Conservation (phyloP, 2,113 vertebrate genomes). For the Myodes glareolus region DNA sequence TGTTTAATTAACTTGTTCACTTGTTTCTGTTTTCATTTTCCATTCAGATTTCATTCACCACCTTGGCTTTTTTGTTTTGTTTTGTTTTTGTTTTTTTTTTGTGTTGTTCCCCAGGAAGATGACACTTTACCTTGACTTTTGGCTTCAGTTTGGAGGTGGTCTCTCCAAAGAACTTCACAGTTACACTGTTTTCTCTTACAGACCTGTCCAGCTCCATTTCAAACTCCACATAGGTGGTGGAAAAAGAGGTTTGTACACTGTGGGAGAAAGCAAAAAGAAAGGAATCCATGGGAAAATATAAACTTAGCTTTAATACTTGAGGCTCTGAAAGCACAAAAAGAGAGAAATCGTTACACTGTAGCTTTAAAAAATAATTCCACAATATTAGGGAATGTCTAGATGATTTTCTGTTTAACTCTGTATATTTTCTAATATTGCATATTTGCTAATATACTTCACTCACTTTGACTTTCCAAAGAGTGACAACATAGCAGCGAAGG, state of each 20-base stretch:
- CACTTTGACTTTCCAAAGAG: not conserved
- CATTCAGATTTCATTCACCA: not conserved
- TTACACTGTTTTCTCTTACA: not conserved
- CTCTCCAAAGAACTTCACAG: no score
- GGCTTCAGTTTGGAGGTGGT: not conserved
- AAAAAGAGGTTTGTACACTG: not conserved
- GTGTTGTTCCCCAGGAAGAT: not conserved
- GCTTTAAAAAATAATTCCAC: not conserved
- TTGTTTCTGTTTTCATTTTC: not conserved
- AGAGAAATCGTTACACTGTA: not conserved
- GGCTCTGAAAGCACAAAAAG: not conserved
- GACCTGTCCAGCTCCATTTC: not conserved
- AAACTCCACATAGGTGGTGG: not conserved
- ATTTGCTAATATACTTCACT: not conserved
- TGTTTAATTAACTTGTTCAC: not conserved
- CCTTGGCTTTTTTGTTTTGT: not conserved
- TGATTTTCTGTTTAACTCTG: not conserved
- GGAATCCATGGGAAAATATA: not conserved
- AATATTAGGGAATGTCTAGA: not conserved
- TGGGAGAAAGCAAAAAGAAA: not conserved
- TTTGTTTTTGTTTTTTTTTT: no score
- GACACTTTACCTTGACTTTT: not conserved
- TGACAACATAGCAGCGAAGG: not conserved
- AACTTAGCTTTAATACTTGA: not conserved
- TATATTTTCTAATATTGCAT: not conserved